Conservation (phyloP, 2,113 vertebrate genomes). For the Mesembrinibis cayennensis region DNA sequence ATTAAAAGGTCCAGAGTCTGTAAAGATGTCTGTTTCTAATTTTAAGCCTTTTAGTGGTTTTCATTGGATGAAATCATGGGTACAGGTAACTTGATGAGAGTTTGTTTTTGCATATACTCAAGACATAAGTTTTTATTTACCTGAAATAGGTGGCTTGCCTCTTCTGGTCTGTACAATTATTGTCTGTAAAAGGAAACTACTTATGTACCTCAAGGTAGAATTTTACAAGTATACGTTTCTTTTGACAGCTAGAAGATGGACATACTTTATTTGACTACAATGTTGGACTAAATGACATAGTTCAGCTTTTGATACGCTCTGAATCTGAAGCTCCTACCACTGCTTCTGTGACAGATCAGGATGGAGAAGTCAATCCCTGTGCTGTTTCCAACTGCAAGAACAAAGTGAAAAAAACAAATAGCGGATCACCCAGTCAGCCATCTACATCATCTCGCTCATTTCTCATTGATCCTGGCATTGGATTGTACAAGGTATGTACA, state of each 20-base stretch:
- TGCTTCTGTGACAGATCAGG: conserved; percentile 77
- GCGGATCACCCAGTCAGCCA: conserved; percentile 76
- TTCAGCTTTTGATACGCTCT: conserved; percentile 94
- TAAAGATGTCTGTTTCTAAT: background rate
- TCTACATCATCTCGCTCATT: conserved; percentile 85
- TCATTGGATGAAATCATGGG: background rate
- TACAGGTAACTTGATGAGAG: background rate
- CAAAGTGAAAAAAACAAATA: conserved; percentile 79
- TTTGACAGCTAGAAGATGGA: conserved; percentile 93
- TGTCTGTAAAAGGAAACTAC: background rate
- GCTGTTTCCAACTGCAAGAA: conserved; percentile 77
- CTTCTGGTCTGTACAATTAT: background rate
- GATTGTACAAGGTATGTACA: conserved; percentile 88
- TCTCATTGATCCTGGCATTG: conserved; percentile 90
- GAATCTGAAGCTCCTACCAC: conserved; percentile 84
- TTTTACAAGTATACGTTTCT: conserved; percentile 26
- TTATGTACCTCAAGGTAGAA: background rate
- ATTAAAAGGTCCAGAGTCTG: background rate
- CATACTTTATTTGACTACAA: conserved; percentile 98
- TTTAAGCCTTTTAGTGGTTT: background rate
- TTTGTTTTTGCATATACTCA: background rate
- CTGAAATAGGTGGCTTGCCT: background rate
- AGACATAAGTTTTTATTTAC: background rate
- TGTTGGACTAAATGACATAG: conserved; percentile 97
- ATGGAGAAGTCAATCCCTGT: conserved; percentile 71